Percentiles rank a stretch among this genome's conserved stretches.
These are phyloP conservation scores for Champsocephalus esox DNA, from an alignment of 2,797 vertebrate species.

Conservation along the genomic window DNA sequence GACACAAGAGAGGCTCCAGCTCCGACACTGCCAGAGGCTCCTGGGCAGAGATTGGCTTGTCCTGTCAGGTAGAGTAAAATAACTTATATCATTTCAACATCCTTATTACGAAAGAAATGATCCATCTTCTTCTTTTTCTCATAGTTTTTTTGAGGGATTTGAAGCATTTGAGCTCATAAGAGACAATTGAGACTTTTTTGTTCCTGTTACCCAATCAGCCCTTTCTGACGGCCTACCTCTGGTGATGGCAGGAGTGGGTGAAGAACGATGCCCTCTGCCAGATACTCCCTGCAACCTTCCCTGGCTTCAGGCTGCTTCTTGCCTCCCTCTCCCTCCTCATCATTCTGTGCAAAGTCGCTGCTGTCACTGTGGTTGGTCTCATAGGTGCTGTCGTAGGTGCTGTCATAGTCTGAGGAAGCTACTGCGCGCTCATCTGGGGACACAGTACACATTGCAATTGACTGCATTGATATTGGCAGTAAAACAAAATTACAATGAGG, in stretches of 20 bases:
- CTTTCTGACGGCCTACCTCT: slow-evolving; percentile 67
- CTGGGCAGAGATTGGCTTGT: slow-evolving; percentile 86
- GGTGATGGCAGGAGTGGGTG: slow-evolving; percentile 77
- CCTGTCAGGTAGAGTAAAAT: slow-evolving; percentile 74
- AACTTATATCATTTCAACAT: too few relatives aligned
- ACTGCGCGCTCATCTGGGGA: slow-evolving; percentile 88
- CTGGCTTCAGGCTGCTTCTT: slow-evolving; percentile 77
- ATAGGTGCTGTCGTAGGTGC: slow-evolving; percentile 85
- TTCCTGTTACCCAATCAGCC: not conserved
- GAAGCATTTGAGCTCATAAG: not conserved
- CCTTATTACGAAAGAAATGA: not conserved
- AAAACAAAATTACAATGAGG: not conserved
- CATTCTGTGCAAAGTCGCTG: slow-evolving; percentile 93
- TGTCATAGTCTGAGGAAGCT: slow-evolving; percentile 93
- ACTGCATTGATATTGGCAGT: not conserved
- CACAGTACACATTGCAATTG: not conserved
- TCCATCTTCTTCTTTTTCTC: not conserved
- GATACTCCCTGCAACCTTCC: slow-evolving; percentile 69
- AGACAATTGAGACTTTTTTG: too few relatives aligned
- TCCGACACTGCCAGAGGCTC: slow-evolving; percentile 89
- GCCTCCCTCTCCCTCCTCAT: slow-evolving; percentile 87
- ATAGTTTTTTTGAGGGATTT: not conserved
- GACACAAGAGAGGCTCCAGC: slow-evolving; percentile 90
- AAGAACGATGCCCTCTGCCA: slow-evolving; percentile 82
- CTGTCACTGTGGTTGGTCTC: slow-evolving; percentile 98